These are phyloP conservation scores for Drosophila sulfurigaster DNA, from an alignment of 1,140 invertebrate species.

Conservation along the genomic window DNA sequence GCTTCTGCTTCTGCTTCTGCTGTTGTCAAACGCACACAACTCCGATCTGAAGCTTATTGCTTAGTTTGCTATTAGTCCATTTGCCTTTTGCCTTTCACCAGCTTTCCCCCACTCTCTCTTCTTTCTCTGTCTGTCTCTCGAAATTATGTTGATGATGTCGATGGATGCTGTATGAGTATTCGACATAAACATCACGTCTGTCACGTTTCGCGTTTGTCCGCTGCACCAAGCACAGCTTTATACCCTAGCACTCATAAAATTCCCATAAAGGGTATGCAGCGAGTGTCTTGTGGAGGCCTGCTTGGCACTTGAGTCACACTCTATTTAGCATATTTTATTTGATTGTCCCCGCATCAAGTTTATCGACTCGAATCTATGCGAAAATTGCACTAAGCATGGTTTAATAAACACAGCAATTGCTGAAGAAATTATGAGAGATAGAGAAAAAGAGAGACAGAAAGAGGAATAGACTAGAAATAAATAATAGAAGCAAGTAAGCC, in stretches of 20 bases:
- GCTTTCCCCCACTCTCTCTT: background rate
- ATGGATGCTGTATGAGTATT: conserved; percentile 36
- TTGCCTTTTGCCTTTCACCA: conserved; percentile 31
- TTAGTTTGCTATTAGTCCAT: conserved; percentile 64
- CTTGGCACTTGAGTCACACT: background rate
- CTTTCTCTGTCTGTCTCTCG: background rate
- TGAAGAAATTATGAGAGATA: too few species aligned
- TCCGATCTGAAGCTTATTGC: conserved; percentile 28
- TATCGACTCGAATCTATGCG: conserved; percentile 1
- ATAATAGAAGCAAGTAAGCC: too few species aligned
- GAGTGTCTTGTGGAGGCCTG: background rate
- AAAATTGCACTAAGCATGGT: background rate
- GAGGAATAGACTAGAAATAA: too few species aligned
- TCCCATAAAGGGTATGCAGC: background rate
- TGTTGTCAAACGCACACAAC: conserved; percentile 21
- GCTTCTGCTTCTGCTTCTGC: background rate
- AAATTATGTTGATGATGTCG: conserved; percentile 55
- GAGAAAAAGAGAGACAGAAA: too few species aligned
- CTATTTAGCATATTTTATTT: background rate
- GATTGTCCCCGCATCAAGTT: background rate
- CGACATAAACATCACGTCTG: conserved; percentile 78
- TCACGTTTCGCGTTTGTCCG: conserved; percentile 70
- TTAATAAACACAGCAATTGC: background rate
- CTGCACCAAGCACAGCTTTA: conserved; percentile 39
- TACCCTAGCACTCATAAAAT: conserved; percentile 12